Percentiles rank a stretch among this genome's conserved stretches.
These are phyloP conservation scores for Trididemnum clinides DNA, from an alignment of 23 tunicate genomes.

Conservation along the genomic window DNA sequence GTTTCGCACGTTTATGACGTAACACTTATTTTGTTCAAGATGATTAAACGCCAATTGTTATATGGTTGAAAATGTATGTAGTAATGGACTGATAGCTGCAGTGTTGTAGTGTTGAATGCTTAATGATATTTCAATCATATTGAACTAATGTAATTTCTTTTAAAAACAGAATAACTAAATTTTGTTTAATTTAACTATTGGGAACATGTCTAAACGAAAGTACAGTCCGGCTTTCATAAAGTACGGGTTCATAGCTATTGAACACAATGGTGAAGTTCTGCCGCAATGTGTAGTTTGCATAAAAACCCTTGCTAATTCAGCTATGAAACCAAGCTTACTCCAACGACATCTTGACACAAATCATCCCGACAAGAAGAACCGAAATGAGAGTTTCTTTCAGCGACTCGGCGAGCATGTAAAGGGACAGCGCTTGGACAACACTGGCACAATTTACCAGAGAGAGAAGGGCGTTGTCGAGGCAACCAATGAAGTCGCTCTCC, in stretches of 20 bases:
- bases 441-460: slow-evolving; percentile 57
- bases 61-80: no score
- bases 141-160: no score
- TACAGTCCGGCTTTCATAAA: not conserved
- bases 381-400: slow-evolving; percentile 60
- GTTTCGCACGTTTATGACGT: slow-evolving; percentile 34
- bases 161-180: no score
- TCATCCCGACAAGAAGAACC: slow-evolving; percentile 50
- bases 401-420: slow-evolving; percentile 64
- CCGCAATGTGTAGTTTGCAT: slow-evolving; percentile 35
- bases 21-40: slow-evolving; percentile 39
- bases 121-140: no score
- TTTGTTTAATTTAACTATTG: slow-evolving; percentile 23
- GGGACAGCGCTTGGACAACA: slow-evolving; percentile 64
- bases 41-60: no score
- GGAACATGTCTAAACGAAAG: slow-evolving; percentile 39
- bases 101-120: no score
- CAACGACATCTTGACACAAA: slow-evolving; percentile 56
- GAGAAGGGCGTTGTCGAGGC: slow-evolving; percentile 37
- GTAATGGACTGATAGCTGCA: no score
- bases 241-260: slow-evolving; percentile 24
- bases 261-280: slow-evolving; percentile 13
- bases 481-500: slow-evolving; percentile 48
- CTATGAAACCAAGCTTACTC: slow-evolving; percentile 35
- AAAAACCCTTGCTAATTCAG: slow-evolving; percentile 28